These are phyloP conservation scores for Zeuzera pyrina DNA, from an alignment of 2,888 invertebrate species.

Conservation along the genomic window DNA sequence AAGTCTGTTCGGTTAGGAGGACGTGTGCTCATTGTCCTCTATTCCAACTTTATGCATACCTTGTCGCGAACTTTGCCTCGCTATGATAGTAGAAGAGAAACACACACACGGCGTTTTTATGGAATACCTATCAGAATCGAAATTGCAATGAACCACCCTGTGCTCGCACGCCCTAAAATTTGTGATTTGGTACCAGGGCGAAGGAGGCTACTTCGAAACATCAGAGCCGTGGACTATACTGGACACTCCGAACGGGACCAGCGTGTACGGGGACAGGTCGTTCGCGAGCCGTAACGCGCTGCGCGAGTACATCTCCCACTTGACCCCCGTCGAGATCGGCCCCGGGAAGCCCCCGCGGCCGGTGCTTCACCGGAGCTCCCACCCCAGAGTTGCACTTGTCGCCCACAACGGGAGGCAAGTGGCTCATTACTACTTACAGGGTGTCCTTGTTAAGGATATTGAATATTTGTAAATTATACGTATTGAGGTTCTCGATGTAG, in stretches of 20 bases:
- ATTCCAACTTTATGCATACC: no score
- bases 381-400: slow-evolving; percentile 32
- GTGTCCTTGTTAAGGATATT: slow-evolving; percentile 28
- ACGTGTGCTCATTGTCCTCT: no score
- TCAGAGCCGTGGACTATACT: slow-evolving; percentile 32
- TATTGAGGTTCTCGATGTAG: no score
- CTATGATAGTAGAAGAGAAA: no score
- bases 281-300: slow-evolving; percentile 39
- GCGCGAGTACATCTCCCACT: slow-evolving; percentile 22
- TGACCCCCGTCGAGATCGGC: slow-evolving; percentile 23
- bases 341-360: slow-evolving; percentile 20
- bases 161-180: no score
- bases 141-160: no score
- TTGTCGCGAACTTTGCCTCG: no score
- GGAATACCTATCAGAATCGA: no score
- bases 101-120: no score
- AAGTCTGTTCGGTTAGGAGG: no score
- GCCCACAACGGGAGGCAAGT: slow-evolving; percentile 37
- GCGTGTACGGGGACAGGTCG: slow-evolving; percentile 37
- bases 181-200: no score
- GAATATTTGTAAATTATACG: slow-evolving; percentile 43
- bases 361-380: slow-evolving; percentile 23
- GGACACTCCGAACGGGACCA: slow-evolving; percentile 21
- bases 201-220: slow-evolving; percentile 60
- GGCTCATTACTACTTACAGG: slow-evolving; percentile 38